These are phyloP conservation scores for Dermatophagoides farinae DNA, from an alignment of 1,140 invertebrate species.

Conservation along the genomic window DNA sequence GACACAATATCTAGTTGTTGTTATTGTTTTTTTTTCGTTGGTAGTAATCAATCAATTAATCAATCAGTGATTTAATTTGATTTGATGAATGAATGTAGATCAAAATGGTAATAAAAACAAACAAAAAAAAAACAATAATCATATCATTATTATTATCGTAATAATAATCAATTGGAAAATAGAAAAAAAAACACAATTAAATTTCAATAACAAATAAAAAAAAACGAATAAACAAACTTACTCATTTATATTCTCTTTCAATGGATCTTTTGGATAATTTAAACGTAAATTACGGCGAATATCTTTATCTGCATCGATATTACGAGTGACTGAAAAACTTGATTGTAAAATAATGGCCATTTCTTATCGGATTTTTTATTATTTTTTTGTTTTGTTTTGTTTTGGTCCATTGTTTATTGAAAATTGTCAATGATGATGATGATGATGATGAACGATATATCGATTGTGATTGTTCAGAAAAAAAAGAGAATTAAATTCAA, in stretches of 20 bases:
- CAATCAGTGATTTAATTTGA: conserved; percentile 50
- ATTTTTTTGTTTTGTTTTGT: no score
- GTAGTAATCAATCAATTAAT: no score
- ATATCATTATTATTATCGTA: conserved; percentile 22
- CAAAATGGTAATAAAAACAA: conserved; percentile 43
- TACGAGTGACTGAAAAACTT: conserved; percentile 40
- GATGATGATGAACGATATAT: background rate
- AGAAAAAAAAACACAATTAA: no score
- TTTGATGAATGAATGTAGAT: conserved; percentile 42
- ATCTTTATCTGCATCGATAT: conserved; percentile 46
- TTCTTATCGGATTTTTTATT: conserved; percentile 30
- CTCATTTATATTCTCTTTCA: conserved; percentile 52
- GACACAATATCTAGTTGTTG: conserved; percentile 45
- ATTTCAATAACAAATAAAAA: no score
- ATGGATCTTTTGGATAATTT: conserved; percentile 45
- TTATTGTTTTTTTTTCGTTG: conserved; percentile 31
- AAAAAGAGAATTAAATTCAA: background rate
- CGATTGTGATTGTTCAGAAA: background rate
- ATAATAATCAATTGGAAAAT: conserved; percentile 57
- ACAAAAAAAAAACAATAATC: conserved; percentile 23
- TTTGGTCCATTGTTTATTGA: background rate
- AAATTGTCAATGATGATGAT: background rate
- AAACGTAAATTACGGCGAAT: conserved; percentile 48
- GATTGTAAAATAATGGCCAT: conserved; percentile 56
- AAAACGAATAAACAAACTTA: conserved; percentile 23